These are phyloP conservation scores for Drosophila equinoxialis DNA, from an alignment of 1,140 invertebrate genomes.

Conservation along the genomic window DNA sequence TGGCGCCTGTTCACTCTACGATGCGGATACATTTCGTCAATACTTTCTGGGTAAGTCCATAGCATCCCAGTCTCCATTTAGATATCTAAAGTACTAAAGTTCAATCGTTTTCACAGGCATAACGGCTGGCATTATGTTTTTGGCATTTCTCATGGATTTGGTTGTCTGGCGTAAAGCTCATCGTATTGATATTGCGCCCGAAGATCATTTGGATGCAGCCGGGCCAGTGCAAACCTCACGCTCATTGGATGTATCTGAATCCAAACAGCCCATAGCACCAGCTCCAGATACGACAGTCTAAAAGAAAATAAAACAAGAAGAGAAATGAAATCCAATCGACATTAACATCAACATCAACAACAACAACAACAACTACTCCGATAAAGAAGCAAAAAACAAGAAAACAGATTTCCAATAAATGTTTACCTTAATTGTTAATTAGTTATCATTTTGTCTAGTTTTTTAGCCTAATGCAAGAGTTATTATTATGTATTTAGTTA, in stretches of 20 bases:
- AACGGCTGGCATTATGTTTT: constrained; percentile 90
- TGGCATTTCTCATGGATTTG: constrained; percentile 92
- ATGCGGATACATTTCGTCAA: constrained; percentile 91
- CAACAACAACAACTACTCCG: constrained; percentile 3
- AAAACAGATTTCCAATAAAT: constrained; percentile 73
- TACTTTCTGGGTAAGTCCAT: constrained; percentile 90
- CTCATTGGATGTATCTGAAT: constrained; percentile 66
- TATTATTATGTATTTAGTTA: constrained; percentile 74
- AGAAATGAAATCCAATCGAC: background rate
- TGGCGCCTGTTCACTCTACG: constrained; percentile 93
- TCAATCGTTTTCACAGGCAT: constrained; percentile 85
- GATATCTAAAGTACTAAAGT: background rate
- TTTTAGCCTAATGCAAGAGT: constrained; percentile 77
- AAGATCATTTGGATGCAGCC: constrained; percentile 61
- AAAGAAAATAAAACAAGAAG: no score
- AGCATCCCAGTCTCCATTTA: constrained; percentile 25
- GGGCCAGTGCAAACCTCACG: constrained; percentile 35
- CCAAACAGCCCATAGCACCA: constrained; percentile 63
- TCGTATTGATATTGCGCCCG: constrained; percentile 87
- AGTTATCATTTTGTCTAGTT: constrained; percentile 81
- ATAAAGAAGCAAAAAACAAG: constrained; percentile 36
- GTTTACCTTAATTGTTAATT: constrained; percentile 82
- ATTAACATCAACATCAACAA: background rate
- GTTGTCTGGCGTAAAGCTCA: constrained; percentile 92
- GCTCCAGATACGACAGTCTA: constrained; percentile 68